Base-by-base conservation (phyloP, 2,797 vertebrate species). In the Cyprinella venusta region DNA sequence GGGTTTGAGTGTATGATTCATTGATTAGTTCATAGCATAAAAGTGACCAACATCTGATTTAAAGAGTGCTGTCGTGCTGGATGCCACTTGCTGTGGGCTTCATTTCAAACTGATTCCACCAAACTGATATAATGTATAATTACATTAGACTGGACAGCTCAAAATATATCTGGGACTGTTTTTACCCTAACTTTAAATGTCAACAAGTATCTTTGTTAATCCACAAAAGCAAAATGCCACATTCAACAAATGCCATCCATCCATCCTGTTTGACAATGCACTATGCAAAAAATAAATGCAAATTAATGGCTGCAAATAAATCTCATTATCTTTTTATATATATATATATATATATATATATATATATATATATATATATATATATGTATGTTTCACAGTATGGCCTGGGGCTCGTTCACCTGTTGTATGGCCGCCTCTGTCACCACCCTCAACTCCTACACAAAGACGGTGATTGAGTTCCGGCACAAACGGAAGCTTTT, bases 401-500 rank as follows among this genome's bases (percentile, higher is more conserved):
- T 98, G 95, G 97, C 97, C 0, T 98, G 97, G 97, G 97, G 96
- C 30, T 98, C 97, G 74, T 98, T 98, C 89, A 98, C 97, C 85
- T 98, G 97, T 92, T 98, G 97, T 93, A 98, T 98, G 97, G 97
- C 97, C 0, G 97, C 97, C 83, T 98, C 97, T 0, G 97, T 98
- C 91, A 98, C 97, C 91, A 98, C 97, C n/a, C 94, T 98, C 89
- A 98, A 98, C 96, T 98, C 97, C 87, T 98, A 98, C 93, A 98
- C 97, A 85, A 98, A 98, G 94, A 98, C 97, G 7, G 97, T 98
- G 88, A 97, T 98, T 59, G 97, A 98, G 93, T 98, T 98, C 93
- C 94, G 96, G 56, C 97, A 98, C 94, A 99, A 99, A 82, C 94
- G 96, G 65, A 98, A 97, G 93, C 95, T 96, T 82, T 97, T 97